Evolutionary conservation across 2,797 vertebrate genomes (phyloP), one percentile per base, ranked within the genome.

Genomic region (Manis javanica): DNA sequence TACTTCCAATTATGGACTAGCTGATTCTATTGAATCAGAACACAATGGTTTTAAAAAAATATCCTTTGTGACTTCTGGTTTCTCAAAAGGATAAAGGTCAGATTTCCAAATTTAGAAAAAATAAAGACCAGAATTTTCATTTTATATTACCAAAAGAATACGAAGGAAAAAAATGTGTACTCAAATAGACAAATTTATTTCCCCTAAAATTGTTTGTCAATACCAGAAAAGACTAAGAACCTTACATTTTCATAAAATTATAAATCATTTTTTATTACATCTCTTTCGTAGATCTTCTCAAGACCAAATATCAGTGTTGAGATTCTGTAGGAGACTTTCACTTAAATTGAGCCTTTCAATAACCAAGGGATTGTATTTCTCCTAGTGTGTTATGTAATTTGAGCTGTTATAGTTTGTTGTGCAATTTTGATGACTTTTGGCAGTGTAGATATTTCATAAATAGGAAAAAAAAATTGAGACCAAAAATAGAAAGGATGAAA

Each of bases 361-460:
- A 95, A 51, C 79, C 78, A 88, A 74, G 11, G 19, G 63, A 72
- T 69, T 11, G 74, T 74, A 59, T 63, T 90, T 64, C 83, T 85
- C 49, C 29, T 57, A 46, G 57, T 86, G 89, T 92, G 39, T 94
- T 94, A 88, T 63, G 66, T 92, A 93, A 90, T 96, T 79, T 74
- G 31, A 74, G 31, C 72, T 92, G 46, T 93, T 93, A 75, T 34
- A 53, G 39, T 96, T 90, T 93, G 39, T 96, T 95, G 68, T 90
- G 39, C 9, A 71, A 84, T 94, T 97, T 86, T 92, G 81, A 97
- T 96, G 95, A 86, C 94, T 97, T 97, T 96, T 96, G 90, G 71
- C 90, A 96, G 53, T 86, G 89, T 82, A 90, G 93, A 64, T 97
- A 86, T 95, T 94, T 98, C 81, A 95, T 95, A 97, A 96, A 97